These are phyloP conservation scores for Corythornis cristatus DNA, from an alignment of 2,113 vertebrate genomes.

Conservation along the genomic window DNA sequence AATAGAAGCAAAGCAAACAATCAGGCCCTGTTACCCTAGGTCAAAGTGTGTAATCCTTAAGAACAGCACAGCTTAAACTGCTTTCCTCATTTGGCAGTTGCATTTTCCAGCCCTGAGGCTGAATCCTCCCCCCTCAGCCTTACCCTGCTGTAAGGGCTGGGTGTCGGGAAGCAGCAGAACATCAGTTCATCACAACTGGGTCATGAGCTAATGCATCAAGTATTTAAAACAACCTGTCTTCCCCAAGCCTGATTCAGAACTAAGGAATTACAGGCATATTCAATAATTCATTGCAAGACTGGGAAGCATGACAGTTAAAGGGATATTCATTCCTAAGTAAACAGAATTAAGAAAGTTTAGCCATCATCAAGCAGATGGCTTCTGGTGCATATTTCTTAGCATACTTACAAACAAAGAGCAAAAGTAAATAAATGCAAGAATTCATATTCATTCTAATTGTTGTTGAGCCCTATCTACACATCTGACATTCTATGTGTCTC, in stretches of 20 bases:
- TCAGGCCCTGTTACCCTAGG: rapidly evolving
- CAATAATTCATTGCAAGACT: background rate
- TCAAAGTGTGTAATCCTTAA: background rate
- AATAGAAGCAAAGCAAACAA: background rate
- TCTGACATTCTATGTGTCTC: background rate
- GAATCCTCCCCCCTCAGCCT: background rate
- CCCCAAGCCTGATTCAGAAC: background rate
- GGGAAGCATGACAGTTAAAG: background rate
- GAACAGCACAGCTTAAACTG: background rate
- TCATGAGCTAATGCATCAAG: background rate
- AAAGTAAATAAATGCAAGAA: background rate
- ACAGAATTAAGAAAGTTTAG: background rate
- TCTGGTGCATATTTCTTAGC: background rate
- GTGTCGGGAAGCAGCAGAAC: background rate
- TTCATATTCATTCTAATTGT: background rate
- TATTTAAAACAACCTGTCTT: constrained; percentile 3
- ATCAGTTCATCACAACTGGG: background rate
- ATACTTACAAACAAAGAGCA: background rate
- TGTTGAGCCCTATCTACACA: background rate
- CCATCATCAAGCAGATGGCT: background rate
- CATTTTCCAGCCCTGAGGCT: background rate
- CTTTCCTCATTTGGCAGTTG: constrained; percentile 21
- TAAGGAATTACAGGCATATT: background rate
- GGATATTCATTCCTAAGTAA: background rate
- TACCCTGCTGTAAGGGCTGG: background rate